Evolutionary conservation across 2,113 vertebrate species (phyloP), one percentile per base, ranked within the genome.

Genomic region (Beaufortia kweichowensis): DNA sequence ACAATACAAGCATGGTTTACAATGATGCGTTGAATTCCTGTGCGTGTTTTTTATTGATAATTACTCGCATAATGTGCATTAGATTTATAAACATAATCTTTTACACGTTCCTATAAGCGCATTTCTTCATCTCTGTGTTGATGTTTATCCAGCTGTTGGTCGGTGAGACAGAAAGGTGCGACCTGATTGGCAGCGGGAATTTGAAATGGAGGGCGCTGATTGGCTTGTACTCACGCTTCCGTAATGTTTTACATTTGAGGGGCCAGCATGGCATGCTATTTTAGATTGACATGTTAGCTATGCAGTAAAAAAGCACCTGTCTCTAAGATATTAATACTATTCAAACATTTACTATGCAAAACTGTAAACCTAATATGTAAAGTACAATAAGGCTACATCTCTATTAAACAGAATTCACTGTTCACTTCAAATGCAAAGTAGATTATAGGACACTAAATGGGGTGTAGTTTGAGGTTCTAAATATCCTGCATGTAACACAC

Each of bases 201-300:
- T 81, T 83, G 56, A 83, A 83, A 83, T 78, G 29, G n/a, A 39
- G 3, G 79, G 48, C 23, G 19, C 43, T 81, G 76, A 83, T 83
- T 83, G 79, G 82, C 46, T 66, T 17, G n/a, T 8, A 5, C 33
- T 59, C 9, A 7, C 8, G 3, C 35, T 21, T 59, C 15, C 29
- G 53, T 50, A 29, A 28, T 69, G 39, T 19, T 59, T 64, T 59
- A 28, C 17, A 48, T 79, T 9, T 24, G 8, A 41, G 23, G 61
- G 24, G 5, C 35, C 48, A 53, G 48, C 19, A 12, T 17, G 53
- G 19, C 19, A 11, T 50, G 53, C 53, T 56, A n/a, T n/a, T 56
- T 56, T 15, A 56, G n/a, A 56, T 56, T 6, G 7, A 56, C 23
- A 24, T 56, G 2, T 24, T 15, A 56, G n/a, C n/a, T 56, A 24